These are phyloP conservation scores for Myocastor coypus DNA, from an alignment of 2,113 vertebrate species.

Conservation along the genomic window DNA sequence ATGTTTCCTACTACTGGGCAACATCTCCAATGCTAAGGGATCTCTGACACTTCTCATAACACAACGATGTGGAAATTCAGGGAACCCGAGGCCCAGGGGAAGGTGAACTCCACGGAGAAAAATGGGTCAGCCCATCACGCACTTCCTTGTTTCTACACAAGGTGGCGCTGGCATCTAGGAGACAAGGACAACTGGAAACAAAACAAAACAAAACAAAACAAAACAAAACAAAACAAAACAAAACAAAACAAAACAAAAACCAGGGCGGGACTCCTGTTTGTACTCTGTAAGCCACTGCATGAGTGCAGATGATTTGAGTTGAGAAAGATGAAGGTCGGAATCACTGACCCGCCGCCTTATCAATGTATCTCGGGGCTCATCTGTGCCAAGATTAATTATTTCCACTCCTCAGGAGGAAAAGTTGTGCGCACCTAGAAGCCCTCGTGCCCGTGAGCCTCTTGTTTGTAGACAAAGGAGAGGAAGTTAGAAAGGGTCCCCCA, in stretches of 20 bases:
- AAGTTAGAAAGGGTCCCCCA: neutral
- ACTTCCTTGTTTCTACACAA: conserved; percentile 26
- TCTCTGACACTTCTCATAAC: neutral
- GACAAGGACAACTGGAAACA: neutral
- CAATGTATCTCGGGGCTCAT: neutral
- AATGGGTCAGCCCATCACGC: neutral
- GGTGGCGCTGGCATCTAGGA: conserved; percentile 69
- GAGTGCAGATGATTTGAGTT: neutral
- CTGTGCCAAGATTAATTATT: conserved; percentile 6
- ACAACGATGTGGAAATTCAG: neutral
- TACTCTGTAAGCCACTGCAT: neutral
- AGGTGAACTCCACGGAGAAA: neutral
- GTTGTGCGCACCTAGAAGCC: fast-evolving
- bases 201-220: neutral
- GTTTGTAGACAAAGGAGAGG: neutral
- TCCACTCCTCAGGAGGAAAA: neutral
- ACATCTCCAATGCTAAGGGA: neutral
- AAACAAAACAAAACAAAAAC: neutral
- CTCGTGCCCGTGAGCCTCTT: neutral
- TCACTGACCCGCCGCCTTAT: neutral
- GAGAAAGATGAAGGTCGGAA: conserved; percentile 37
- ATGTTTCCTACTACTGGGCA: neutral
- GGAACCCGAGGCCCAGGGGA: neutral
- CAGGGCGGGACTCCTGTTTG: neutral
- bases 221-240: fast-evolving